A percentile compares a stretch with the other conserved stretches of the same genome.
These are phyloP conservation scores for Margarornis squamiger DNA, from an alignment of 2,797 vertebrate species.

Conservation along the genomic window DNA sequence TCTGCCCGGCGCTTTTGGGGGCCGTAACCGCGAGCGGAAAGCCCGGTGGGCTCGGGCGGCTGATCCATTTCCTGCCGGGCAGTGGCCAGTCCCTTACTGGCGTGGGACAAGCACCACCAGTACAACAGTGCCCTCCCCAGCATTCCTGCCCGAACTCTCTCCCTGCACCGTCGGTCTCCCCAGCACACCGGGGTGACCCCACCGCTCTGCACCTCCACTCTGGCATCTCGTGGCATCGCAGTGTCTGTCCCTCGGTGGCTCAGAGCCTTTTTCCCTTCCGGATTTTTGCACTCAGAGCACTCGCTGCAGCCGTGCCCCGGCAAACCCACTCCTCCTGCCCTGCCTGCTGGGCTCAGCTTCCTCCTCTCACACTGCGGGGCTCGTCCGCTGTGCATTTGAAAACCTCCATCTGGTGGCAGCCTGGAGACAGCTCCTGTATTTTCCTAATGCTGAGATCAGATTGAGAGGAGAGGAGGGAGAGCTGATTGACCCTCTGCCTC, in stretches of 20 bases:
- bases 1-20: neutral
- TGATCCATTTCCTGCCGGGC: neutral
- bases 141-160: neutral
- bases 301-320: accelerated
- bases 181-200: accelerated
- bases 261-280: neutral
- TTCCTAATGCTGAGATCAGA: neutral
- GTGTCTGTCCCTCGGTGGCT: neutral
- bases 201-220: accelerated
- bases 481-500: neutral
- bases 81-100: neutral
- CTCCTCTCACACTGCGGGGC: neutral
- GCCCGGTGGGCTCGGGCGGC: neutral
- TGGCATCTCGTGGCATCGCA: neutral
- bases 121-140: neutral
- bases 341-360: neutral
- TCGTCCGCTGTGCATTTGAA: neutral
- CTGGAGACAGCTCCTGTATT: neutral
- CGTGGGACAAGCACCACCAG: neutral
- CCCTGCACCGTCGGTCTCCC: neutral
- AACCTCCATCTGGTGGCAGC: neutral
- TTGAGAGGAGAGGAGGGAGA: neutral
- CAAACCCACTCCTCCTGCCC: neutral
- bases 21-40: neutral
- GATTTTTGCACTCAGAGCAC: accelerated